phyloP scores from a whole-genome alignment of 2,888 invertebrate genomes.

The Dascillus cervinus region DNA sequence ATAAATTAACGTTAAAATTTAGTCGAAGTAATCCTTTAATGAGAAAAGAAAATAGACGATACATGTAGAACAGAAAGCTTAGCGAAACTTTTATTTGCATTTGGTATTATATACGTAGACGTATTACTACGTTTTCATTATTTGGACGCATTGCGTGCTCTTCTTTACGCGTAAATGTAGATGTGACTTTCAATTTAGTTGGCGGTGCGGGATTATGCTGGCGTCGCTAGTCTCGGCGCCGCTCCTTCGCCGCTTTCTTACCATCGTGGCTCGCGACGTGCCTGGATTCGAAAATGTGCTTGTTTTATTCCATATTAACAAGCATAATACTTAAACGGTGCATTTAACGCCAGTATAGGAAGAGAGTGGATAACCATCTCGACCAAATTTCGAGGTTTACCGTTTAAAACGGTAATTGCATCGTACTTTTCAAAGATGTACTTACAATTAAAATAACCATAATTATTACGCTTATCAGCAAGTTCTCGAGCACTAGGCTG shows the following conservation, averaged over 20 bases:
- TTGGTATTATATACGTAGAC: too few species aligned
- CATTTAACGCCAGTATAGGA: slow-evolving; percentile 17
- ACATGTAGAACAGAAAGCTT: too few species aligned
- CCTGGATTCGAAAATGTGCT: slow-evolving; percentile 38
- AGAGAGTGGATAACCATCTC: not conserved
- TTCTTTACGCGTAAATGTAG: slow-evolving; percentile 39
- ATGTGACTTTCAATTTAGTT: slow-evolving; percentile 40
- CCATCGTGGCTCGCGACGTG: slow-evolving; percentile 31
- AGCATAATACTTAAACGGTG: slow-evolving; percentile 23
- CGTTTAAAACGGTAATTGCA: too few species aligned
- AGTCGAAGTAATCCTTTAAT: too few species aligned
- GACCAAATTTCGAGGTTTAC: not conserved
- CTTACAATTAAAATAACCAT: slow-evolving; percentile 19
- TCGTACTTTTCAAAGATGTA: not conserved
- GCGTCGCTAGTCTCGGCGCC: slow-evolving; percentile 43
- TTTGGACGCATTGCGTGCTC: slow-evolving; percentile 39
- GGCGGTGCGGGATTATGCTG: slow-evolving; percentile 41
- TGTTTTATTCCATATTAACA: slow-evolving; percentile 37
- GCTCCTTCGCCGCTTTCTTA: slow-evolving; percentile 22
- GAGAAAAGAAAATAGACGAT: too few species aligned
- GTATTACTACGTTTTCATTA: slow-evolving; percentile 43
- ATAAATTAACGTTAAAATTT: too few species aligned
- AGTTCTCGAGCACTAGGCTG: slow-evolving; percentile 31
- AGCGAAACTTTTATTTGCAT: too few species aligned
- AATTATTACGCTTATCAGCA: slow-evolving; percentile 32